These are phyloP conservation scores for Sicus ferrugineus DNA, from an alignment of 2,888 invertebrate species.

Conservation along the genomic window DNA sequence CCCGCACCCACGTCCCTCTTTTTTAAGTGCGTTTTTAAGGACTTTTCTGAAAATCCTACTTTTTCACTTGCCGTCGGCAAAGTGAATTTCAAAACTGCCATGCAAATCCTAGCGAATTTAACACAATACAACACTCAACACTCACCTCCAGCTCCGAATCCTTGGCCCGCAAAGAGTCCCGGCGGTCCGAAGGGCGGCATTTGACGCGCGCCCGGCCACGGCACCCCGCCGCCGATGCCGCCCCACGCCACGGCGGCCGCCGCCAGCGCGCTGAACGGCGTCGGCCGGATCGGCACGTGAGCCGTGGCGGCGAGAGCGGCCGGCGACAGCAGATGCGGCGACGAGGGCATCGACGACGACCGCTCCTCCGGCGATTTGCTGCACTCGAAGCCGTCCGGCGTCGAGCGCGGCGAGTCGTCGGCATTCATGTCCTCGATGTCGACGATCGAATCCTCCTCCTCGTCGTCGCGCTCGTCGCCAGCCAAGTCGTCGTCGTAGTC, in stretches of 20 bases:
- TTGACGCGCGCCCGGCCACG: constrained; percentile 70
- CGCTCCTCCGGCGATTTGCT: constrained; percentile 59
- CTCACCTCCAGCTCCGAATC: constrained; percentile 69
- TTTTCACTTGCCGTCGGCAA: background rate
- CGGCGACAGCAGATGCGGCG: constrained; percentile 57
- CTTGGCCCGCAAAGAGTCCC: constrained; percentile 73
- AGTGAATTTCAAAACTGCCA: background rate
- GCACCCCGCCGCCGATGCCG: constrained; percentile 69
- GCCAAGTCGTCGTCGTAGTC: constrained; percentile 60
- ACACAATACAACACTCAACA: constrained; percentile 34
- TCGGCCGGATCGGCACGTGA: constrained; percentile 76
- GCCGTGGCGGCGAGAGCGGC: constrained; percentile 63
- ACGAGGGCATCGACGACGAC: constrained; percentile 51
- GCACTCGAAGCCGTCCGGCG: constrained; percentile 61
- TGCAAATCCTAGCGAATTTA: no score
- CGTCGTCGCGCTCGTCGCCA: constrained; percentile 49
- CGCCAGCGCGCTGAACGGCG: constrained; percentile 78
- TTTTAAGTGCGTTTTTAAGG: no score
- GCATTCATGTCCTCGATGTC: constrained; percentile 81
- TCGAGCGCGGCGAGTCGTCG: constrained; percentile 65
- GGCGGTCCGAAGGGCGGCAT: constrained; percentile 70
- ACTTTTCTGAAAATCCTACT: no score
- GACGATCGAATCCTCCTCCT: constrained; percentile 72
- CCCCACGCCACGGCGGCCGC: constrained; percentile 76
- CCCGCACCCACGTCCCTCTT: no score